Conservation (phyloP, 2,888 invertebrate genomes). For the Proisotoma minuta region DNA sequence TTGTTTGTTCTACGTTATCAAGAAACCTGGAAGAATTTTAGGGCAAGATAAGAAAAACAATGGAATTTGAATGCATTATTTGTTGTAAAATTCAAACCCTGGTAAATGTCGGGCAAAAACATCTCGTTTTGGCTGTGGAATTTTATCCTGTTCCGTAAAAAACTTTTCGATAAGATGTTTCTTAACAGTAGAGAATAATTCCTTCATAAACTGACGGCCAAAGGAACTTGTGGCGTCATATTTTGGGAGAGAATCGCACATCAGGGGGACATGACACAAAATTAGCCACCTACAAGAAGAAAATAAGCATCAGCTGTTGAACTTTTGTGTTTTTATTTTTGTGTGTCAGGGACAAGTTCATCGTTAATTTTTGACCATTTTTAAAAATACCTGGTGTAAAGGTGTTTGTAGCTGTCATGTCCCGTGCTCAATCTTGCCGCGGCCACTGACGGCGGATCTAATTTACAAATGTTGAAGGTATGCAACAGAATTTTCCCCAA, state of each 20-base stretch:
- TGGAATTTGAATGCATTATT: slow-evolving; percentile 1
- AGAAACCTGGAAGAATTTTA: slow-evolving; percentile 62
- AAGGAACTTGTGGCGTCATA: slow-evolving; percentile 88
- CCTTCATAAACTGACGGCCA: slow-evolving; percentile 77
- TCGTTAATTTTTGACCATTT: neutral
- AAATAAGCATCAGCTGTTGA: neutral
- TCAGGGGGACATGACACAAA: slow-evolving; percentile 91
- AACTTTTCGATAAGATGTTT: slow-evolving; percentile 87
- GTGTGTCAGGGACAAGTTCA: neutral
- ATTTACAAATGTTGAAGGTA: slow-evolving; percentile 41
- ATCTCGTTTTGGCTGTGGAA: slow-evolving; percentile 77
- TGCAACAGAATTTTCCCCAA: slow-evolving; percentile 41
- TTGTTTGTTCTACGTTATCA: slow-evolving; percentile 79
- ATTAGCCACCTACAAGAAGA: slow-evolving; percentile 67
- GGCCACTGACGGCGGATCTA: slow-evolving; percentile 39
- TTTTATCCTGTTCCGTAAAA: slow-evolving; percentile 78
- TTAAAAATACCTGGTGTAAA: slow-evolving; percentile 37
- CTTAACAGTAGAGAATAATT: slow-evolving; percentile 76
- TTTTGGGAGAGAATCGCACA: slow-evolving; percentile 86
- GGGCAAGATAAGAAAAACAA: neutral
- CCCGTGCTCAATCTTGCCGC: slow-evolving; percentile 27
- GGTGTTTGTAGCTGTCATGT: slow-evolving; percentile 36
- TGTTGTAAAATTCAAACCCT: slow-evolving; percentile 51
- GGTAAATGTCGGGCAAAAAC: slow-evolving; percentile 85
- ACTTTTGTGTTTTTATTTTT: neutral